Evolutionary conservation across 1,140 invertebrate genomes (phyloP).

Genomic region (Oscheius sp.): DNA sequence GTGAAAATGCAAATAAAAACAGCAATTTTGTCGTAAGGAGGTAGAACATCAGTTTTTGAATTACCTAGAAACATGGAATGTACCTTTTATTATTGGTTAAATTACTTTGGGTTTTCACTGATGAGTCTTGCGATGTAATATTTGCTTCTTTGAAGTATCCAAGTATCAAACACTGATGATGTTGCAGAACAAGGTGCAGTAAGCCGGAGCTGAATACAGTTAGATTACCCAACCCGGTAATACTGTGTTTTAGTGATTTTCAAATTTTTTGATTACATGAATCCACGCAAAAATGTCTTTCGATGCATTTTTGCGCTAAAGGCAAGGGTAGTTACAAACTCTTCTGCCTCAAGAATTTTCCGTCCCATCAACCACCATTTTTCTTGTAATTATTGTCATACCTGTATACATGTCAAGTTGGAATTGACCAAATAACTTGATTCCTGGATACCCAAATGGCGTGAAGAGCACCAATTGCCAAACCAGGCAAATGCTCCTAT

Average conservation of each 20-base stretch:
- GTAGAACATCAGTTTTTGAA: slow-evolving; percentile 9
- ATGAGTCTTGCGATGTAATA: background rate
- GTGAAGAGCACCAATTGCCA: slow-evolving; percentile 27
- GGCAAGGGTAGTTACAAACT: too few species aligned
- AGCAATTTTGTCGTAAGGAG: slow-evolving; percentile 21
- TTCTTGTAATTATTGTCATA: background rate
- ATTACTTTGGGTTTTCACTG: slow-evolving; percentile 8
- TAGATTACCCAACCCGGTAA: too few species aligned
- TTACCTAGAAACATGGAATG: background rate
- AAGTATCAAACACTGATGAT: background rate
- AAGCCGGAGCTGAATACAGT: slow-evolving; percentile 14
- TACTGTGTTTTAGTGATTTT: too few species aligned
- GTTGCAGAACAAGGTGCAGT: background rate
- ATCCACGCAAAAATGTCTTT: too few species aligned
- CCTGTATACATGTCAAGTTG: slow-evolving; percentile 11
- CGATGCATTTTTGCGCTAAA: too few species aligned
- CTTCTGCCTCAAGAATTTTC: too few species aligned
- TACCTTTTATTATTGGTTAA: background rate
- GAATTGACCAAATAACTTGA: background rate
- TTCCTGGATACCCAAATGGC: slow-evolving; percentile 26
- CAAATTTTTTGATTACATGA: too few species aligned
- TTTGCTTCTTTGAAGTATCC: slow-evolving; percentile 10
- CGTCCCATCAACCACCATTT: background rate
- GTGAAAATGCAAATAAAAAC: slow-evolving; percentile 22
- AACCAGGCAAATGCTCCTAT: slow-evolving; percentile 20